Base-by-base conservation (phyloP, 2,797 vertebrate genomes). In the Salmo trutta region DNA sequence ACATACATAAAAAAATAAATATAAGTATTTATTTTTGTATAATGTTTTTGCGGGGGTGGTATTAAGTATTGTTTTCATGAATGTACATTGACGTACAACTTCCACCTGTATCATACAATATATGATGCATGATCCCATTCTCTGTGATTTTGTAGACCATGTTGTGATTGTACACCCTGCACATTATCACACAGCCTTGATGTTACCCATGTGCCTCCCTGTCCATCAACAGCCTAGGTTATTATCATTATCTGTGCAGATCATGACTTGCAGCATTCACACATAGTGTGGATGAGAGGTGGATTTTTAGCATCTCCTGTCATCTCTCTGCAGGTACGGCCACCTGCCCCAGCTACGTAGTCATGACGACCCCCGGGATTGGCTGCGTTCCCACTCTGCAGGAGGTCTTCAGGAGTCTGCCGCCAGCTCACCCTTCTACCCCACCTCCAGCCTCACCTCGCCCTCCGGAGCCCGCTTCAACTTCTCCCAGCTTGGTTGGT, bases 351-450 rank as follows among this genome's bases (percentile, higher is more conserved):
- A 96, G 70, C 93, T 95, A 72, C 93, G 94, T 31, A 93, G 88
- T 24, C 94, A 95, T 31, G 96, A 97, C 54, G 95, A 96, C 17
- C 90, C 94, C 3, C 96, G 95, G 79, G 96, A 96, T 87, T 96
- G 96, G 96, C 88, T 96, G 0, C 91, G 95, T 67, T 96, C 95
- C 19, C 95, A 95, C 75, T 96, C 95, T 16, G 92, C 94, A 1
- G 93, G 93, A 59, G 95, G 95, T 2, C 89, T 95, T 24, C 95
- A 95, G 88, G 96, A 96, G 52, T 92, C 93, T 0, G 88, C 91
- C n/a, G 86, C 84, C 82, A 94, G 89, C 79, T 95, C 93, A 6
- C 94, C 95, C 0, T 95, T 96, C 79, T 95, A 94, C 3, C 94
- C 96, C 7, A 67, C 76, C 53, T 93, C 95, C 82, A 93, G 93